Evolutionary conservation across 2,888 invertebrate species (phyloP), one percentile per base, ranked within the genome.

Genomic region (Caenorhabditis doughertyi): DNA sequence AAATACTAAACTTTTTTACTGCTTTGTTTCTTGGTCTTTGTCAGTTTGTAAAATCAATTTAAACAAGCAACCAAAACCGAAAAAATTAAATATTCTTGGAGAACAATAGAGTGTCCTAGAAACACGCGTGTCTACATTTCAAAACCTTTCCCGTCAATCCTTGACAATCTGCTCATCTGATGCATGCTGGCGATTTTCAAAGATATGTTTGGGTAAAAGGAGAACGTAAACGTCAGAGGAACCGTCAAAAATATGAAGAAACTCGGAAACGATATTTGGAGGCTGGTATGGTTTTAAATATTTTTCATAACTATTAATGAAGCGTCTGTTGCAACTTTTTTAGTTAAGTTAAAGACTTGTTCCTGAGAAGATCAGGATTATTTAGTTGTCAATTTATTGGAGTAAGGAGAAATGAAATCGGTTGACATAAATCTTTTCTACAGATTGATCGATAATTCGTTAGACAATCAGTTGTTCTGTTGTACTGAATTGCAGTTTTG

Each of bases 121-220:
- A 42, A 68, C 65, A 60, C 67, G 29, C 11, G 58, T 18, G 23
- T 76, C 51, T 39, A 47, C 44, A 53, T 70, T 67, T 35, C 21
- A 11, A 42, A 76, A 53, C 25, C 29, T 42, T 64, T 53, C 64
- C 62, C 27, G 8, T 16, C 42, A 27, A 42, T n/a, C 42, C 42
- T 25, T 25, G 16, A 27, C n/a, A n/a, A 44, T 25, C 25, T 68
- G 39, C 16, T 60, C 13, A 7, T 35, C 29, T 27, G n/a, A 79
- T 79, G 79, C 44, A 67, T 35, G 60, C 53, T 16, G 81, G 65
- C 21, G 60, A 62, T 42, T 82, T 82, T 49, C 71, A 82, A 77
- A 23, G 77, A 65, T 82, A 77, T 62, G 82, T 82, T 0, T 82
- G 82, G 82, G 77, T 77, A 29, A 27, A 82, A 44, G 67, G 72